These are phyloP conservation scores for Achlya flavicornis DNA, from an alignment of 2,888 invertebrate species.

Conservation along the genomic window DNA sequence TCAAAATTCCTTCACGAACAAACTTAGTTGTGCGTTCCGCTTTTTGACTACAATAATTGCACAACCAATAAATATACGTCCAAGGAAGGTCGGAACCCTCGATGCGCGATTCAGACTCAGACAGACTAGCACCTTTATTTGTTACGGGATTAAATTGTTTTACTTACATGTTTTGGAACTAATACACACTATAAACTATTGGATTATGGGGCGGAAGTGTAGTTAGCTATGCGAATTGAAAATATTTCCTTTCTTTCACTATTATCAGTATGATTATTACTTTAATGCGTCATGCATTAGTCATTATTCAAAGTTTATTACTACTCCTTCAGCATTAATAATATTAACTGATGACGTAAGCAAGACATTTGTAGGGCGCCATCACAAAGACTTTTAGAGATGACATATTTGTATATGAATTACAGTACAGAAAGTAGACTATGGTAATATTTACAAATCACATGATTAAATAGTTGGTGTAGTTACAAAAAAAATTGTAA, in stretches of 20 bases:
- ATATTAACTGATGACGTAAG: background rate
- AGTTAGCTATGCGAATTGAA: background rate
- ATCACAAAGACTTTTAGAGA: background rate
- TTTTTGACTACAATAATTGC: no score
- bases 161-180: no score
- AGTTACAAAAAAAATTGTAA: background rate
- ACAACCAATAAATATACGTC: no score
- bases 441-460: background rate
- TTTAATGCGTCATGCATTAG: background rate
- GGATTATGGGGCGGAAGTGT: no score
- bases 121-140: no score
- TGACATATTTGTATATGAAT: background rate
- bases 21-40: no score
- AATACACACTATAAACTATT: no score
- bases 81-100: no score
- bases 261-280: background rate
- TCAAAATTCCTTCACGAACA: no score
- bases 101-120: no score
- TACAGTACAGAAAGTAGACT: background rate
- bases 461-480: background rate
- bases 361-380: constrained; percentile 19
- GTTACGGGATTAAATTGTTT: no score
- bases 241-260: background rate
- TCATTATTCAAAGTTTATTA: background rate
- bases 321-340: no score